Conservation (phyloP, 2,888 invertebrate species). For the Sminthurides aquaticus region DNA sequence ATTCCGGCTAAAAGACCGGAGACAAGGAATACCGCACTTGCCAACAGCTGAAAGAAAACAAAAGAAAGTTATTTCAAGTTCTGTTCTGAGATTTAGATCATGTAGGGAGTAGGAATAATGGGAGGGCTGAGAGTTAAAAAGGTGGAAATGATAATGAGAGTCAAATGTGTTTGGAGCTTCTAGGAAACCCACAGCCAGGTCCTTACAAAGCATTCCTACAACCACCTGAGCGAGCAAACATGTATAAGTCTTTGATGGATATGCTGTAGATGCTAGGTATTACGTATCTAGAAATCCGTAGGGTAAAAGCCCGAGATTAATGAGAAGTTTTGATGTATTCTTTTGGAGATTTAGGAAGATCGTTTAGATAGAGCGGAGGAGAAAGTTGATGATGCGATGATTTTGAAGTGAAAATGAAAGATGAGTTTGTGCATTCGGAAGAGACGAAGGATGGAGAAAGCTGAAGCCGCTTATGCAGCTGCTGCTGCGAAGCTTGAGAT, state of each 20-base stretch:
- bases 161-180: neutral
- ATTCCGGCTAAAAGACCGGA: constrained; percentile 75
- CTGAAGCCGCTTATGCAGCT: no score
- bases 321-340: no score
- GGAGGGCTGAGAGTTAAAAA: neutral
- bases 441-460: neutral
- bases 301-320: no score
- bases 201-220: no score
- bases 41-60: constrained; percentile 57
- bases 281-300: no score
- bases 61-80: constrained; percentile 1
- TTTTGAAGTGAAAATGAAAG: neutral
- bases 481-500: no score
- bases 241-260: no score
- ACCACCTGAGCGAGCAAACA: no score
- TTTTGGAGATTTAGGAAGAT: no score
- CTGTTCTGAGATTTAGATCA: no score
- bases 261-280: no score
- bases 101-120: neutral
- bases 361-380: neutral
- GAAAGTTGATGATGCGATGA: neutral
- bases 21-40: constrained; percentile 67
- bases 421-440: neutral
- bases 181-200: no score
- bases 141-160: neutral